Percentiles rank a stretch among this genome's conserved stretches.
These are phyloP conservation scores for Drosophila putrida DNA, from an alignment of 2,888 invertebrate species.

Conservation along the genomic window DNA sequence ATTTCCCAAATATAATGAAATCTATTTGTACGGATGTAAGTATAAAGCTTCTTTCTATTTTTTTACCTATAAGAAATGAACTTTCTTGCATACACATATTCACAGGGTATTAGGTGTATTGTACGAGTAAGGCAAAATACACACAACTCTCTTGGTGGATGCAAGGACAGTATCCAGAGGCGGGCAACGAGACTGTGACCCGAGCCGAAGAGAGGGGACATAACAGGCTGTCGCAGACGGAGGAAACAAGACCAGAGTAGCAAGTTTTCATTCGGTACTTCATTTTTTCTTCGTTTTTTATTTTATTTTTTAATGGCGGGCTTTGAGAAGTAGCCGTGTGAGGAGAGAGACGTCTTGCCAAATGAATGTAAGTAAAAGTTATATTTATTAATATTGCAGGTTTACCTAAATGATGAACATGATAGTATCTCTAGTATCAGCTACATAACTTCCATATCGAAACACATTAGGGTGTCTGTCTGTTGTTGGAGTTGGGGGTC, in stretches of 20 bases:
- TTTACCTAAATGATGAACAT: slow-evolving; percentile 29
- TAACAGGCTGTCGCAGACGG: slow-evolving; percentile 62
- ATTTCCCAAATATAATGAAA: not conserved
- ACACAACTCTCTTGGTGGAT: slow-evolving; percentile 32
- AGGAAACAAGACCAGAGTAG: slow-evolving; percentile 79
- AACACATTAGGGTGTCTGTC: not conserved
- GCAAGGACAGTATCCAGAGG: slow-evolving; percentile 39
- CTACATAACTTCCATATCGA: slow-evolving; percentile 7
- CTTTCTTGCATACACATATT: not conserved
- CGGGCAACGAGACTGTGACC: slow-evolving; percentile 20
- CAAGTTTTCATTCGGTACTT: slow-evolving; percentile 67
- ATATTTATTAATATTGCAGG: slow-evolving; percentile 24
- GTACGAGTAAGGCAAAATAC: slow-evolving; percentile 56
- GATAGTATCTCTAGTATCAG: not conserved
- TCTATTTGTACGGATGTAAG: not conserved
- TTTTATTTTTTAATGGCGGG: slow-evolving; percentile 36
- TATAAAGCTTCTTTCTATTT: not conserved
- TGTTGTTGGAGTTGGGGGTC: slow-evolving; percentile 4
- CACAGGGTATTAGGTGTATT: slow-evolving; percentile 43
- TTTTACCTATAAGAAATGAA: not conserved
- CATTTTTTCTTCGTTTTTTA: slow-evolving; percentile 1
- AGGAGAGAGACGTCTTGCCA: slow-evolving; percentile 16
- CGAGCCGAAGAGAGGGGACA: slow-evolving; percentile 31
- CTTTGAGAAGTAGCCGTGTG: slow-evolving; percentile 25
- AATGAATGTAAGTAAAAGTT: slow-evolving; percentile 24